Conservation (phyloP, 2,797 vertebrate species). For the Distichodus sexfasciatus region DNA sequence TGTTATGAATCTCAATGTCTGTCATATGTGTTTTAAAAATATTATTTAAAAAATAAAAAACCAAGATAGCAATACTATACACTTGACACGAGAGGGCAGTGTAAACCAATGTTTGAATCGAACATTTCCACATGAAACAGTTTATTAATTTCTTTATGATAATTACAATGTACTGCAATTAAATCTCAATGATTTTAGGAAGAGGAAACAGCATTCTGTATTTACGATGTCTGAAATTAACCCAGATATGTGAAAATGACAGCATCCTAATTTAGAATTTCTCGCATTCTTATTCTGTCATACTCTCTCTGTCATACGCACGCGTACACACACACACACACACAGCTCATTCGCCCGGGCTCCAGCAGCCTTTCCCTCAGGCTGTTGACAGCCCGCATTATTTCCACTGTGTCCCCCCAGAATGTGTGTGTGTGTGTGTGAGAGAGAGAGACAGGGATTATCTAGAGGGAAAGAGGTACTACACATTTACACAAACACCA, state of each 20-base stretch:
- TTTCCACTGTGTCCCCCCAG: not conserved
- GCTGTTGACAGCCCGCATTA: slow-evolving; percentile 17
- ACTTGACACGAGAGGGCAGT: slow-evolving; percentile 59
- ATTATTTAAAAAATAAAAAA: not conserved
- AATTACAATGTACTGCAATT: too few relatives aligned
- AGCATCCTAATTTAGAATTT: not conserved
- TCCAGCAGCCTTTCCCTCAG: slow-evolving; percentile 19
- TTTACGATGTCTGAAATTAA: too few relatives aligned
- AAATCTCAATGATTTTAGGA: too few relatives aligned
- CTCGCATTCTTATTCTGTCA: not conserved
- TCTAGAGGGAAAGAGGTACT: not conserved
- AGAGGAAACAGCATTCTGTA: too few relatives aligned
- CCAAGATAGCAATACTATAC: slow-evolving; percentile 13
- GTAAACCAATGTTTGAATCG: too few relatives aligned
- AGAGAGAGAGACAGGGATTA: not conserved
- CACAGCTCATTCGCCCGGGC: slow-evolving; percentile 5
- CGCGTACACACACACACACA: not conserved
- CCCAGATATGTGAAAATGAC: too few relatives aligned
- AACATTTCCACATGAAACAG: too few relatives aligned
- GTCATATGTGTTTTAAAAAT: not conserved
- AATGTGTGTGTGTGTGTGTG: not conserved
- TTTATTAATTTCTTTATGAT: too few relatives aligned
- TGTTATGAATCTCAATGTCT: too few relatives aligned
- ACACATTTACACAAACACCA: not conserved
- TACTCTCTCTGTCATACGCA: not conserved